Evolutionary conservation across 2,113 vertebrate genomes (phyloP).

Genomic region (Furnarius figulus): DNA sequence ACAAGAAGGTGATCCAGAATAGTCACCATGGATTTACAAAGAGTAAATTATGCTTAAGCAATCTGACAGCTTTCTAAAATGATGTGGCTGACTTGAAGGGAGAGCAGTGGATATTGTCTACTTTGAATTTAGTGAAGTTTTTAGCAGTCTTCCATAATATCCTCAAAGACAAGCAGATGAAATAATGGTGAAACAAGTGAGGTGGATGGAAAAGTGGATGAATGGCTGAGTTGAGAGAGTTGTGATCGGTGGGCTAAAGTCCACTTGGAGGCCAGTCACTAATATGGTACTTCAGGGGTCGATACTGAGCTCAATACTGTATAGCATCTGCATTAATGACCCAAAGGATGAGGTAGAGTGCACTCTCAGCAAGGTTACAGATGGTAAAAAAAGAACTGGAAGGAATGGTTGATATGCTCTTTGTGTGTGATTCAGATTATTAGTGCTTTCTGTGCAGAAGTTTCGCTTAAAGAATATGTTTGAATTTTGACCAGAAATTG

Average conservation of each 20-base stretch:
- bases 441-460: background rate
- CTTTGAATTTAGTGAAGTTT: background rate
- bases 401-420: background rate
- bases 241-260: background rate
- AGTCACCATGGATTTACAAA: background rate
- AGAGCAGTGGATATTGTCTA: background rate
- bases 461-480: background rate
- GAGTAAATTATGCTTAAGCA: background rate
- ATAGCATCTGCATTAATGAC: background rate
- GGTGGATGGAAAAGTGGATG: background rate
- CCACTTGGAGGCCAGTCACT: background rate
- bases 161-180: background rate
- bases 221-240: background rate
- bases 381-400: background rate
- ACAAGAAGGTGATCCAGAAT: background rate
- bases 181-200: background rate
- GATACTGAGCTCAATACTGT: background rate
- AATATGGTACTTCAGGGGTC: background rate
- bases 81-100: background rate
- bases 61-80: background rate
- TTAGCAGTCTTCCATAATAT: background rate
- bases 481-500: background rate
- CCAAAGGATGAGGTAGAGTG: background rate
- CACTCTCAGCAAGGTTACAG: background rate
- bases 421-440: background rate